Evolutionary conservation across 1,140 invertebrate genomes (phyloP), one percentile per base, ranked within the genome.

Genomic region (Whitmania pigra): DNA sequence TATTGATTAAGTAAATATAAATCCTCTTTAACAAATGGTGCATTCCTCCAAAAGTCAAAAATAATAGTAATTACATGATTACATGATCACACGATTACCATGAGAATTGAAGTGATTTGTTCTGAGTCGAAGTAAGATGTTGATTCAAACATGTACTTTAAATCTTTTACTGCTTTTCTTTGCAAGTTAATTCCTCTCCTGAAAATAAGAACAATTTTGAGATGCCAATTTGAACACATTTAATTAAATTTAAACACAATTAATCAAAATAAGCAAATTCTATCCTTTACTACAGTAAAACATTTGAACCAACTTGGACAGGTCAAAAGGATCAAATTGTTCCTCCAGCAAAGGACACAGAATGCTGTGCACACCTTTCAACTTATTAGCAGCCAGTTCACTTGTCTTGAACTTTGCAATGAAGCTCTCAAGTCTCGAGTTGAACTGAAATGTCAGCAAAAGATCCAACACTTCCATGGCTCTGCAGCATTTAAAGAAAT

Each of bases 381-480:
- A 31, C 53, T 27, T 54, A 9, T 63, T 66, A 17, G 53, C 71
- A 20, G 57, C 71, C 17, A 60, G 29, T 18, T 71, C 71, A 63
- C 53, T 29, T 11, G 57, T 60, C 71, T 71, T 71, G 71, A 71
- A 71, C 53, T 60, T 57, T 22, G 71, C 53, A 22, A 71, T 71
- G 55, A 71, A 71, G 31, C 71, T 66, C 27, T 71, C 73, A 13
- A 75, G 73, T 25, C 73, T 63, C n/a, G 60, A 63, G 53, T 75
- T 75, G 55, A 72, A 74, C 57, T 71, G 53, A 53, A 74, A 75
- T 40, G 71, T 75, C n/a, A 75, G 57, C 49, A 75, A 67, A 20
- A 75, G 57, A 29, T 75, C 72, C 29, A 75, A 25, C 11, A 75
- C 74, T 67, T 72, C 67, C 69, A 75, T 67, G 22, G 74, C 74